These are phyloP conservation scores for Rhagonycha fulva DNA, from an alignment of 2,888 invertebrate species.

Conservation along the genomic window DNA sequence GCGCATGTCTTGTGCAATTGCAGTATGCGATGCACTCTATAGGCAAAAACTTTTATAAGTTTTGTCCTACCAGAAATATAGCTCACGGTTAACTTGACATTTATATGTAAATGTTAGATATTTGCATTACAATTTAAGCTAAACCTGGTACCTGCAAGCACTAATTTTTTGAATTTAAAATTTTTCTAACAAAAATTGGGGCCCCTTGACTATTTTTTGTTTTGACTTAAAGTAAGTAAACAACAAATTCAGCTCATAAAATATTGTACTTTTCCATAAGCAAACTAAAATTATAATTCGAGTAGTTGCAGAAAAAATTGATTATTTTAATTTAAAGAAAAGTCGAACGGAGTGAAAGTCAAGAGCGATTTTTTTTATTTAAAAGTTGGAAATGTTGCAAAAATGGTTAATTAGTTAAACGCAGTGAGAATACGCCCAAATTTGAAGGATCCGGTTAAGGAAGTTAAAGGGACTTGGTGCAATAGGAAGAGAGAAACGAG, in stretches of 20 bases:
- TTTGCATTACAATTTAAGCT: slow-evolving; percentile 43
- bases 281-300: neutral
- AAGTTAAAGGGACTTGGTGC: neutral
- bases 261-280: neutral
- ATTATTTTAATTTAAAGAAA: neutral
- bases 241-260: neutral
- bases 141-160: slow-evolving; percentile 32
- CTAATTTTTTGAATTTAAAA: neutral
- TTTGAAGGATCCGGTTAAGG: neutral
- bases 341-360: neutral
- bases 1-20: slow-evolving; percentile 46
- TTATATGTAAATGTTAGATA: slow-evolving; percentile 51
- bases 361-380: neutral
- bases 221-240: no score
- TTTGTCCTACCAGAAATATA: slow-evolving; percentile 44
- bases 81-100: slow-evolving; percentile 53
- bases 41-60: slow-evolving; percentile 57
- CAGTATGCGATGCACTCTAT: slow-evolving; percentile 58
- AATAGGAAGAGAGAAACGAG: neutral
- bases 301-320: neutral
- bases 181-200: neutral
- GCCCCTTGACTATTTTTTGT: no score
- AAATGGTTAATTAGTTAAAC: neutral
- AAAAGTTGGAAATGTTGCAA: neutral
- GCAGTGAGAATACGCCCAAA: slow-evolving; percentile 10